Evolutionary conservation across 1,140 invertebrate genomes (phyloP), one percentile per base, ranked within the genome.

Genomic region (Scaptomyza pallida): DNA sequence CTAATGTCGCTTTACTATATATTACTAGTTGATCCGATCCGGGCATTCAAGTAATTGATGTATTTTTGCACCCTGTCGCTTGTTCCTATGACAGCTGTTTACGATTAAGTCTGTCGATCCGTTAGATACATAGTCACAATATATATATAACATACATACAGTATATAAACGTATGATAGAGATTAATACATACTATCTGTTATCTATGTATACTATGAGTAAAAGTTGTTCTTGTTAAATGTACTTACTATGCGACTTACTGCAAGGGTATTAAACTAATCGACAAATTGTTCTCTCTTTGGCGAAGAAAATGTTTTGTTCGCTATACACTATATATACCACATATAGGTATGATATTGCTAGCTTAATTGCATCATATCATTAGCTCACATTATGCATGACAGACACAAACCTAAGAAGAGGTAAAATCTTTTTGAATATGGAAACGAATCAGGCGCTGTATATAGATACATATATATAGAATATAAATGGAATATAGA

Each of bases 321-420:
- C 62, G 41, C 19, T 37, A 21, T 59, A 47, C 35, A 37, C n/a
- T n/a, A n/a, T 47, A 59, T 21, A 37, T 51, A 60, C 26, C 26
- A 30, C 26, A 43, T 55, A 48, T 26, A 45, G n/a, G 12, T 52
- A 40, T 26, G 21, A 52, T 47, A 48, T 60, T 41, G 17, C 33
- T 52, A 54, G 51, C 44, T 40, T 67, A 56, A 37, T 26, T 41
- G 37, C 44, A 64, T 85, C 80, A 83, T 83, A 83, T 83, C 80
- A 83, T 75, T 78, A 83, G 48, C 43, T 72, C 63, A 50, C 79
- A 57, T 23, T 57, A 30, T 44, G 67, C 40, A 35, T 10, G 26
- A 57, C 1, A 73, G 6, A 44, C 16, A 55, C 44, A 57, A 37
- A 2, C 1, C 33, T n/a, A n/a, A n/a, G 8, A 4, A 12, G 4